phyloP scores from a whole-genome alignment of 2,113 vertebrate species.

The Neodontobutis hainanensis region DNA sequence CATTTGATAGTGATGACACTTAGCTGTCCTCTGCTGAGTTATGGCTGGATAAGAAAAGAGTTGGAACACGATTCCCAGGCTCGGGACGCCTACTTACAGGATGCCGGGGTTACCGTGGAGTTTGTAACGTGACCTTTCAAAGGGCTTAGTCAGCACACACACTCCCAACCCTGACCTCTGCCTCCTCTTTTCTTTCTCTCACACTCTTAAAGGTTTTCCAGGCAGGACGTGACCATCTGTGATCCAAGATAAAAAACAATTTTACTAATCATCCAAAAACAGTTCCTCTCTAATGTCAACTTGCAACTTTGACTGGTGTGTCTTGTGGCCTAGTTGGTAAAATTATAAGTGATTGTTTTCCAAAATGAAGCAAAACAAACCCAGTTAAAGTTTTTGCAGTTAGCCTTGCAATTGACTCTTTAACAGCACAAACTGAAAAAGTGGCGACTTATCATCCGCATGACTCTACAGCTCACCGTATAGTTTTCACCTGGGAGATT shows the following conservation, averaged over 20 bases:
- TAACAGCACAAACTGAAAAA: too few species aligned
- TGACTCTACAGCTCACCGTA: too few species aligned
- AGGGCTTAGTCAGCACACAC: conserved; percentile 64
- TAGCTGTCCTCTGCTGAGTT: conserved; percentile 55
- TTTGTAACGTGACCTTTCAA: conserved; percentile 66
- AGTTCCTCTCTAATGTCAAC: conserved; percentile 39
- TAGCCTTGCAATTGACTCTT: too few species aligned
- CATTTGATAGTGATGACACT: conserved; percentile 44
- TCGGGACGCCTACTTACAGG: conserved; percentile 51
- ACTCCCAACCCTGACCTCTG: conserved; percentile 47
- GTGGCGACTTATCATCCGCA: too few species aligned
- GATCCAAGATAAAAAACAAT: conserved; percentile 44
- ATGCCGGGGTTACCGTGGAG: conserved; percentile 63
- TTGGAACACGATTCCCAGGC: conserved; percentile 67
- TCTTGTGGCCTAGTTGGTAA: conserved; percentile 2
- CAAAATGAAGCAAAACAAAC: too few species aligned
- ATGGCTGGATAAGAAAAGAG: conserved; percentile 51
- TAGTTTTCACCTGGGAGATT: too few species aligned
- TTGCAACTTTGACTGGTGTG: conserved; percentile 26
- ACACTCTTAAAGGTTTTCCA: conserved; percentile 32
- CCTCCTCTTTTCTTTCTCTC: conserved; percentile 39
- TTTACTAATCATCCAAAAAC: conserved; percentile 31
- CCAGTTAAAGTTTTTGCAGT: too few species aligned
- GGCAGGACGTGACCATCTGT: conserved; percentile 30
- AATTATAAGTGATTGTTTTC: conserved; percentile 29